Base-by-base conservation (phyloP, 2,888 invertebrate genomes). In the Phengaris alcon region DNA sequence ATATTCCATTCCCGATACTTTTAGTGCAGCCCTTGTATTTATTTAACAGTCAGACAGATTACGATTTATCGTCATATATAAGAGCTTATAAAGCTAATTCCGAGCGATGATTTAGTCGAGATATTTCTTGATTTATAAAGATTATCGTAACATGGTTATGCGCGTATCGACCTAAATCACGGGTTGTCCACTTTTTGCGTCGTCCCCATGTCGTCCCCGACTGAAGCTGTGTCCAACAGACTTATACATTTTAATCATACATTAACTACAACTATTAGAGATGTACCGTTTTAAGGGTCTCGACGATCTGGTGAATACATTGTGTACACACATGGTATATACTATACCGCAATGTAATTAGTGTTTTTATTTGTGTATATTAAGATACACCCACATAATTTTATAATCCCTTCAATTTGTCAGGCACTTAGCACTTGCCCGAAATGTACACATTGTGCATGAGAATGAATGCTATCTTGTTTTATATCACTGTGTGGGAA, bases 111-210 rank as follows among this genome's bases (percentile, higher is more conserved):
- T 84, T 85, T 82, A 83, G 79, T 78, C 79, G 80, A 88, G 89
- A 90, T 90, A 89, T 87, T 87, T 83, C 79, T 82, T 89, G 88
- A 90, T 90, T 90, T 90, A 90, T 88, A 87, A 88, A 87, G 87
- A 90, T 90, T 87, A 88, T 87, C 86, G 86, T 88, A 86, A 44
- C 64, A 35, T 85, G 87, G 89, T 89, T 86, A 86, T 87, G 87
- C 84, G 84, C 85, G 87, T 88, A 83, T 88, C 88, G 85, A 84
- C 82, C 84, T 87, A 87, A 87, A 87, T 88, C 86, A 86, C 83
- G 84, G 81, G 82, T 81, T 76, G 80, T 80, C 81, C 80, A 77
- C 76, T 83, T 82, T 82, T 83, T 82, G 81, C 80, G 75, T 73
- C 76, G 82, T 84, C 81, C 35, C 82, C 82, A 84, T 82, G 84